Evolutionary conservation across 30 jellyfish, hydroid and myxozoan genomes (phyloP), one percentile per base, ranked within the genome.

Genomic region (Clytia hemisphaerica): DNA sequence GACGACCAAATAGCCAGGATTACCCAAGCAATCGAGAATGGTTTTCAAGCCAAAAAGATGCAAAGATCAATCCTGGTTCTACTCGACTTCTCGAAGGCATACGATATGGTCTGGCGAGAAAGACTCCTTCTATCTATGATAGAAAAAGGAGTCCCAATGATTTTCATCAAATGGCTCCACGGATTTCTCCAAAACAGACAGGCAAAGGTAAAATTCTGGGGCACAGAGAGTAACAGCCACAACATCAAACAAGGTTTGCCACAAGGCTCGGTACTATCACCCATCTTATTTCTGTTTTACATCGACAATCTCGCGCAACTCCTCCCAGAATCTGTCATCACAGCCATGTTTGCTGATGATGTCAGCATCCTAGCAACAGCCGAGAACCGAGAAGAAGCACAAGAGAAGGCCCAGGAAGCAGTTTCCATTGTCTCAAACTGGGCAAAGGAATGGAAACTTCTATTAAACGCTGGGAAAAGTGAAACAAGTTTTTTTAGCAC

Each of bases 41-140:
- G 53, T 42, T 42, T 42, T n/a, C 53, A 42, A n/a, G 12, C 12
- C 53, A 42, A 42, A n/a, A 12, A 12, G 15, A 12, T 42, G 53
- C 12, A 42, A 42, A 42, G 53, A 42, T 42, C 53, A 12, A n/a
- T n/a, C 53, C 53, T 42, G n/a, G 53, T 42, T 12, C 53, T 42
- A n/a, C 53, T 42, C 15, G 53, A 42, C 53, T 42, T 42, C 53
- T n/a, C n/a, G n/a, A n/a, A n/a, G n/a, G n/a, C n/a, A n/a, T n/a
- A n/a, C n/a, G n/a, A n/a, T n/a, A n/a, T n/a, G 15, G n/a, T 42
- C 53, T 42, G 53, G 53, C 53, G 53, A n/a, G 53, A 42, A n/a
- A 42, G n/a, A n/a, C 53, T 42, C n/a, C 53, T 42, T 9, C 12
- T 42, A 12, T 42, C 53, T 42, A 42, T 42, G 53, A 42, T 42